Base-by-base conservation (phyloP, 1,140 invertebrate genomes). In the Saccostrea cuccullata region DNA sequence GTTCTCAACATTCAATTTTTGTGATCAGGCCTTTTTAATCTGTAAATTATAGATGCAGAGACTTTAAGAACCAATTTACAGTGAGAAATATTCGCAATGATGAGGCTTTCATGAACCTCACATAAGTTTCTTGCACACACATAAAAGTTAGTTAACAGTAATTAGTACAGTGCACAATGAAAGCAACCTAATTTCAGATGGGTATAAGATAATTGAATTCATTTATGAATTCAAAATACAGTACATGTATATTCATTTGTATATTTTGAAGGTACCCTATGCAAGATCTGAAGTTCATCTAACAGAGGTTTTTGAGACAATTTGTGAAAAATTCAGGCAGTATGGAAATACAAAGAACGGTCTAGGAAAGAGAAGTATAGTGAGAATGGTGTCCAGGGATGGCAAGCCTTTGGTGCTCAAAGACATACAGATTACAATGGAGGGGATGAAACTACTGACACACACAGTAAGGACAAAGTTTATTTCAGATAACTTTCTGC, bases 301-400 rank as follows among this genome's bases (percentile, higher is more conserved):
- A 36, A 97, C 97, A 13, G 98, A 98, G 92, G 91, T 98, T 9
- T 96, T 98, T 93, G 98, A 98, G 91, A 95, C 95, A 90, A 96
- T 98, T 47, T 98, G 98, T 96, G 96, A 96, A 56, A 97, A 96
- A 93, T 97, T 98, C 96, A 96, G 97, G 12, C 97, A 98, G 93
- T 98, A 98, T 94, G 97, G 97, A 0, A 96, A 97, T 87, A 97
- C 96, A 11, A 97, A 96, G 47, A 96, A 97, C 93, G 97, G 98
- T 92, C 94, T 96, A 86, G 96, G 97, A 82, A 96, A 97, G 92
- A 95, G 97, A 60, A 96, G 96, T 26, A 95, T 98, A 30, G 94
- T 98, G 88, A 96, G 96, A 92, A 96, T 98, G 87, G 95, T 97
- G 58, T 92, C 95, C 13, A 95, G 96, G 85, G 91, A 95, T 30